A percentile compares a stretch with the other conserved stretches of the same genome.
Evolutionary conservation across 1,140 invertebrate genomes (phyloP).

Genomic region (Thrips palmi): DNA sequence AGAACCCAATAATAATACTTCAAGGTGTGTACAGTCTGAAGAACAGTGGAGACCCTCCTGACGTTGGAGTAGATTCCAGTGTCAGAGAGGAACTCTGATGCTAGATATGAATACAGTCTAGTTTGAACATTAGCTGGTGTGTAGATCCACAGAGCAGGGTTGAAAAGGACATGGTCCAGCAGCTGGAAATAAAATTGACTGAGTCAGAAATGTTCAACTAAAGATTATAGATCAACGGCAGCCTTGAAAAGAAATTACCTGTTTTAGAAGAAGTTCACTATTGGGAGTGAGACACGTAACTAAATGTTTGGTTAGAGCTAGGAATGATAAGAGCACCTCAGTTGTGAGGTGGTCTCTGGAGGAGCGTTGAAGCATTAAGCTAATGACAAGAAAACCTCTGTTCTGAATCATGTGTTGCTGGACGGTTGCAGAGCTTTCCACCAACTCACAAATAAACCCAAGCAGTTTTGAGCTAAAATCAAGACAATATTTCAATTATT

Average conservation of each 20-base stretch:
- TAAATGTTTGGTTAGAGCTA: slow-evolving; percentile 89
- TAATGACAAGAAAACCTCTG: slow-evolving; percentile 93
- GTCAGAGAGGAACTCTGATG: slow-evolving; percentile 92
- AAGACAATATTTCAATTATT: slow-evolving; percentile 14
- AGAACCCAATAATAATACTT: slow-evolving; percentile 99
- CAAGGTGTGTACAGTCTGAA: slow-evolving; percentile 94
- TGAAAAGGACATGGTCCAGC: slow-evolving; percentile 96
- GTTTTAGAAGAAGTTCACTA: slow-evolving; percentile 86
- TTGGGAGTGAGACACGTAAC: slow-evolving; percentile 84
- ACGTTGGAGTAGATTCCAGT: slow-evolving; percentile 97
- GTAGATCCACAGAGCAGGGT: slow-evolving; percentile 97
- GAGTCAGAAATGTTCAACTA: slow-evolving; percentile 48
- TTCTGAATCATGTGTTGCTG: slow-evolving; percentile 99
- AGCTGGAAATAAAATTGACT: slow-evolving; percentile 73
- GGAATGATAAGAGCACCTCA: slow-evolving; percentile 81
- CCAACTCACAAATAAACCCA: slow-evolving; percentile 91
- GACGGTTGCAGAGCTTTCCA: slow-evolving; percentile 89
- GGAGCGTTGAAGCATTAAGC: slow-evolving; percentile 86
- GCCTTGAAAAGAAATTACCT: slow-evolving; percentile 36
- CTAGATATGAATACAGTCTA: slow-evolving; percentile 88
- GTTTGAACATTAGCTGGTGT: slow-evolving; percentile 92
- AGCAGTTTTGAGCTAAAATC: slow-evolving; percentile 80
- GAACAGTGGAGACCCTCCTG: slow-evolving; percentile 84
- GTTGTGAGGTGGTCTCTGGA: slow-evolving; percentile 84
- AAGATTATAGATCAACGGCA: slow-evolving; percentile 16